Base-by-base conservation (phyloP, 30 jellyfish, hydroid and myxozoan species). In the Clytia hemisphaerica region DNA sequence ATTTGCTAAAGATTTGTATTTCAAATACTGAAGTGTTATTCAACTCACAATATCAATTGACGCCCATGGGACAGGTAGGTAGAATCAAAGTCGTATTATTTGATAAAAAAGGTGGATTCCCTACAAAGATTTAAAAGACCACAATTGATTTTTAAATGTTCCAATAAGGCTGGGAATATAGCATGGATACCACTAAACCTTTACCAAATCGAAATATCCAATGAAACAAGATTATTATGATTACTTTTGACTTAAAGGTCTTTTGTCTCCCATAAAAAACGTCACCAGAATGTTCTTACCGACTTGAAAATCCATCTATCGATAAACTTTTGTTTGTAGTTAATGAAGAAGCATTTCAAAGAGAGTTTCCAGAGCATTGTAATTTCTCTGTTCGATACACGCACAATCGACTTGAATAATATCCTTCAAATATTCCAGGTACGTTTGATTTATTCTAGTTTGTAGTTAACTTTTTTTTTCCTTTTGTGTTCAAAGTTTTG, bases 391-490 rank as follows among this genome's bases (percentile, higher is more conserved):
- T 67, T 57, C 37, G 84, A 58, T 58, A 45, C 7, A 24, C 90
- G 84, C 7, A 64, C 34, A 9, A 25, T 82, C 51, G 48, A 37
- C 48, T 37, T 74, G 25, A 45, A 66, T 10, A 48, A 53, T 18
- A 82, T 82, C 16, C 65, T 82, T 6, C 46, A 60, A 22, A 58
- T 77, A 4, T 63, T 60, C 37, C 67, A 66, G 72, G 94, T 82
- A 74, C 14, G 88, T 35, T 24, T 28, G 5, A 22, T 25, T 59
- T 54, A 29, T 38, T 44, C 25, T 68, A 27, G 0, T 19, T 2
- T 22, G 14, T n/a, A n/a, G n/a, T n/a, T n/a, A n/a, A n/a, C n/a
- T n/a, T n/a, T n/a, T n/a, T n/a, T n/a, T n/a, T n/a, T n/a, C n/a
- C n/a, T n/a, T n/a, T n/a, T n/a, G n/a, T n/a, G n/a, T n/a, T n/a